phyloP scores from a whole-genome alignment of 2,888 invertebrate species.

The Falcaria lacertinaria region DNA sequence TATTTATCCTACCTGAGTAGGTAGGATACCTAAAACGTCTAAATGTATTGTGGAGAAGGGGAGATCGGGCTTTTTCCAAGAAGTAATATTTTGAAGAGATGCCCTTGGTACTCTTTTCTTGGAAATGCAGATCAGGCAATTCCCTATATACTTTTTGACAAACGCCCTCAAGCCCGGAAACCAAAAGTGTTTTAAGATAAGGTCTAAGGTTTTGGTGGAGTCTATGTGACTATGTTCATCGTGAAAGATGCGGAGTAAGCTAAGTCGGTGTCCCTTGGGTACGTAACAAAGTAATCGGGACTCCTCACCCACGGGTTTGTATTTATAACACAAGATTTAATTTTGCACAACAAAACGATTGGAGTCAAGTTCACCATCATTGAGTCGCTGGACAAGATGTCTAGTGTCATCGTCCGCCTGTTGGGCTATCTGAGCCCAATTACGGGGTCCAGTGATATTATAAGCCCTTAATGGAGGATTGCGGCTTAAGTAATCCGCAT shows the following conservation, averaged over 20 bases:
- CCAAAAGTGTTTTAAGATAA: constrained; percentile 17
- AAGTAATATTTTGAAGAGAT: constrained; percentile 16
- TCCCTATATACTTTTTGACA: constrained; percentile 13
- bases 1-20: no score
- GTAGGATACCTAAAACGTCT: constrained; percentile 13
- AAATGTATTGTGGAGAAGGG: constrained; percentile 12
- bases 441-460: constrained; percentile 4
- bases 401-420: constrained; percentile 3
- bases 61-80: constrained; percentile 12
- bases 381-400: background rate
- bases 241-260: constrained; percentile 16
- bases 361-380: constrained; percentile 13
- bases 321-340: constrained; percentile 10
- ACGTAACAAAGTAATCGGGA: constrained; percentile 17
- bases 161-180: constrained; percentile 15
- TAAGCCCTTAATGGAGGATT: constrained; percentile 12
- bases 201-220: constrained; percentile 9
- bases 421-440: constrained; percentile 13
- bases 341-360: constrained; percentile 14
- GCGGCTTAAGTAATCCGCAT: constrained; percentile 20
- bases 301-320: constrained; percentile 6
- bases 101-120: constrained; percentile 15
- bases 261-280: constrained; percentile 16
- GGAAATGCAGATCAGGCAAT: constrained; percentile 13
- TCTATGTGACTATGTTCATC: constrained; percentile 20